A percentile compares a stretch with the other conserved stretches of the same genome.
Conservation (phyloP, 2,113 vertebrate genomes). For the Anhinga anhinga region DNA sequence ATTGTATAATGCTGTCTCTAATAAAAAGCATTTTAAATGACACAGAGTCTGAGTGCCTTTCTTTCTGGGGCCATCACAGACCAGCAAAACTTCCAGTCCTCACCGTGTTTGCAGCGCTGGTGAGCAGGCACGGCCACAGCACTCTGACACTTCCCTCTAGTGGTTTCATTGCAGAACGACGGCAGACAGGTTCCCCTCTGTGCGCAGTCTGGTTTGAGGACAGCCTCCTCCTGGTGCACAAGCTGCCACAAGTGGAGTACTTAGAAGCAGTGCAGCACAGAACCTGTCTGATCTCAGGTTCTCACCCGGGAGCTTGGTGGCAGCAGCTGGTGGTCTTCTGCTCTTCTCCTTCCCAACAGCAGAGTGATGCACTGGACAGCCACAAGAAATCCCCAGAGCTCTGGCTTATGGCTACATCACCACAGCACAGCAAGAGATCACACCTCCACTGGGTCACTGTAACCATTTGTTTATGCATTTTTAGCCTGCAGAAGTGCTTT, state of each 20-base stretch:
- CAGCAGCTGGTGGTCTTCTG: not conserved
- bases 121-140: not conserved
- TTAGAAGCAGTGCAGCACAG: accelerated
- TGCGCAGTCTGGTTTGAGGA: accelerated
- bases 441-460: accelerated
- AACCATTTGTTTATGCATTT: not conserved
- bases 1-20: not conserved
- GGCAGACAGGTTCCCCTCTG: accelerated
- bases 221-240: too few species aligned
- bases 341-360: not conserved
- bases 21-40: not conserved
- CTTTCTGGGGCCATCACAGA: accelerated
- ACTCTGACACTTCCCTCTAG: conserved; percentile 28
- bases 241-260: not conserved
- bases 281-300: too few species aligned
- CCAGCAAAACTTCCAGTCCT: accelerated
- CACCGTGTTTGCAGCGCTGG: accelerated
- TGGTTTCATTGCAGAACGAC: not conserved
- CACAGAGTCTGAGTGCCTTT: accelerated
- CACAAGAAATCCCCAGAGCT: not conserved
- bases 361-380: not conserved
- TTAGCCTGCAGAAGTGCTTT: not conserved
- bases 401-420: accelerated
- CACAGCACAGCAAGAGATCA: not conserved
- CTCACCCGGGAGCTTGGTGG: not conserved